Evolutionary conservation across 2,113 vertebrate species (phyloP).

Genomic region (Corythoichthys intestinalis): DNA sequence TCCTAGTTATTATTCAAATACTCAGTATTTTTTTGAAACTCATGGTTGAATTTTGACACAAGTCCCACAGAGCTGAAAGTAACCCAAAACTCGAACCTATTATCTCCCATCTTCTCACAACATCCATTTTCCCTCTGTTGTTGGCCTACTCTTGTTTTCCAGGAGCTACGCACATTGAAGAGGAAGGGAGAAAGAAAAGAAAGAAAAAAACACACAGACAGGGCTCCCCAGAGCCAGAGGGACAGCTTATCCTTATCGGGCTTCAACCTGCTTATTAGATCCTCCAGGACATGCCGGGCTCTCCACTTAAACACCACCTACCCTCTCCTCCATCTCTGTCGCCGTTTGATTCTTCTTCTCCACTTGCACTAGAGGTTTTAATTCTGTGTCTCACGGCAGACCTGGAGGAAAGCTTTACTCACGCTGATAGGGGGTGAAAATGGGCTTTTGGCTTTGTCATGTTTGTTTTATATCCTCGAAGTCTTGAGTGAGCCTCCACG

Average conservation of each 20-base stretch:
- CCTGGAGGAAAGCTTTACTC: constrained; percentile 36
- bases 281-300: constrained; percentile 65
- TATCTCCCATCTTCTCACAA: constrained; percentile 4
- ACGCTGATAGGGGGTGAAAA: constrained; percentile 43
- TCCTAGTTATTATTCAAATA: no score
- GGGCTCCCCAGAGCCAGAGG: constrained; percentile 67
- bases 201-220: constrained; percentile 41
- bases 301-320: constrained; percentile 61
- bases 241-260: constrained; percentile 75
- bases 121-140: constrained; percentile 28
- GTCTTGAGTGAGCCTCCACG: not conserved
- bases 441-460: constrained; percentile 21
- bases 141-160: constrained; percentile 38
- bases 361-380: constrained; percentile 44
- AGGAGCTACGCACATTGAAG: constrained; percentile 39
- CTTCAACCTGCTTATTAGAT: constrained; percentile 77
- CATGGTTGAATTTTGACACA: no score
- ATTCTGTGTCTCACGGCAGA: constrained; percentile 31
- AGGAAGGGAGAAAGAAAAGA: constrained; percentile 15
- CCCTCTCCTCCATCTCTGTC: constrained; percentile 44
- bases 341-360: constrained; percentile 32
- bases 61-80: not conserved
- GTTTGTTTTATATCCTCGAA: constrained; percentile 25
- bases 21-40: no score
- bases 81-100: not conserved